A percentile compares a stretch with the other conserved stretches of the same genome.
Conservation (phyloP, 2,888 invertebrate genomes). For the Drosophila atripex region DNA sequence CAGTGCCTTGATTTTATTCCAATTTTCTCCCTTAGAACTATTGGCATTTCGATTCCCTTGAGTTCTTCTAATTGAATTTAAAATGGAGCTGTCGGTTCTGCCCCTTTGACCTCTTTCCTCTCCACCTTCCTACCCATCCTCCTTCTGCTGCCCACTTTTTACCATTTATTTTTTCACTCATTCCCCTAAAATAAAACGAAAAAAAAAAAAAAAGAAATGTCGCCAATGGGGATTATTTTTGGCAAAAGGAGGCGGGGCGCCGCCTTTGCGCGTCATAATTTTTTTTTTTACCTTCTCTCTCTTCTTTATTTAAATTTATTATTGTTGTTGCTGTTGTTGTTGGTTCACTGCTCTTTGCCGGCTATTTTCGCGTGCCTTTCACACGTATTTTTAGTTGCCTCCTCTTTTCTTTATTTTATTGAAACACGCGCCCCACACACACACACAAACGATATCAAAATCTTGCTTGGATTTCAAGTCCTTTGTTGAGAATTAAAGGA, state of each 20-base stretch:
- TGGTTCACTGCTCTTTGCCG: slow-evolving; percentile 11
- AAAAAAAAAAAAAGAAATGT: slow-evolving; percentile 11
- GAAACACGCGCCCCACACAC: slow-evolving; percentile 62
- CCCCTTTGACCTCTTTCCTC: neutral
- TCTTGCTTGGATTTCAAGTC: no score
- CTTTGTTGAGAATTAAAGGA: no score
- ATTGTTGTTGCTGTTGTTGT: slow-evolving; percentile 13
- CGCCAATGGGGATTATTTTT: slow-evolving; percentile 35
- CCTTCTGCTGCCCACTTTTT: no score
- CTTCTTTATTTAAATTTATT: slow-evolving; percentile 2
- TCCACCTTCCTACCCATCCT: no score
- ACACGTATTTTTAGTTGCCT: slow-evolving; percentile 66
- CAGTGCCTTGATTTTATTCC: neutral
- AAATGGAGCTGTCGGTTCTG: slow-evolving; percentile 34
- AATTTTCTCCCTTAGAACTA: slow-evolving; percentile 9
- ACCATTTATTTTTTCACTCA: neutral
- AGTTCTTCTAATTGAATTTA: slow-evolving; percentile 59
- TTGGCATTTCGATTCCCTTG: slow-evolving; percentile 30
- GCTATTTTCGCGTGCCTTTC: slow-evolving; percentile 43
- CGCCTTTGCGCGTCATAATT: slow-evolving; percentile 62
- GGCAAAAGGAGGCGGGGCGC: slow-evolving; percentile 37
- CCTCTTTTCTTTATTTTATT: slow-evolving; percentile 69
- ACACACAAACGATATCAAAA: neutral
- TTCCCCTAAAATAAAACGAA: neutral
- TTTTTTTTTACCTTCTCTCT: slow-evolving; percentile 3